Evolutionary conservation across 2,797 vertebrate genomes (phyloP).

Genomic region (Acrossocheilus fasciatus): DNA sequence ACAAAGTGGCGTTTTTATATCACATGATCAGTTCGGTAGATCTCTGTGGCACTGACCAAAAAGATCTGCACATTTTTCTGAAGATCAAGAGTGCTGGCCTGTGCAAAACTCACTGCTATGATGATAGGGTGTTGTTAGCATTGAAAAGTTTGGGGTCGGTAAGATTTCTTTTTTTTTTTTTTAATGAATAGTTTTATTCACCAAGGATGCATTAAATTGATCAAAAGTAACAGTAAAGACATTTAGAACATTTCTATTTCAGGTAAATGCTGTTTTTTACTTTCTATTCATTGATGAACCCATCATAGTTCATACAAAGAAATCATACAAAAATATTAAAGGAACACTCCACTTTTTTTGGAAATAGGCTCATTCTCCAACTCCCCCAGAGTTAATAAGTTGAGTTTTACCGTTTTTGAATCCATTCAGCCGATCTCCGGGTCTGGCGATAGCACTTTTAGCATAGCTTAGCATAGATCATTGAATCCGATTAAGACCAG

Average conservation of each 20-base stretch:
- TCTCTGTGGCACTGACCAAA: constrained; percentile 6
- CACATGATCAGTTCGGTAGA: constrained; percentile 67
- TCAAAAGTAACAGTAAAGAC: not conserved
- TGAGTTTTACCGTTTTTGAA: too few relatives aligned
- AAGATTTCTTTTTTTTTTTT: not conserved
- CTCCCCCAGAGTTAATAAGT: too few relatives aligned
- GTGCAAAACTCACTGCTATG: not conserved
- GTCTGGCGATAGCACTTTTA: too few relatives aligned
- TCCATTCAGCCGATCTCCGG: too few relatives aligned
- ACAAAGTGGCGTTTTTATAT: constrained; percentile 68
- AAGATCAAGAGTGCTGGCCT: not conserved
- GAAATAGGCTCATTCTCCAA: too few relatives aligned
- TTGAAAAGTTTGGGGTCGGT: not conserved
- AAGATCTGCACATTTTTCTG: not conserved
- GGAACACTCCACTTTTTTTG: too few relatives aligned
- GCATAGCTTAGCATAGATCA: too few relatives aligned
- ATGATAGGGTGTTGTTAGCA: not conserved
- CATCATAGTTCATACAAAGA: not conserved
- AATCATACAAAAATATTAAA: not conserved
- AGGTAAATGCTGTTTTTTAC: not conserved
- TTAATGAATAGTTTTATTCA: not conserved
- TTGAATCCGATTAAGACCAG: too few relatives aligned
- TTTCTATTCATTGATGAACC: not conserved
- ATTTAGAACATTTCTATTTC: not conserved
- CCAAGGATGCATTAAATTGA: not conserved